Conservation (phyloP, 2,888 invertebrate species). For the Oegoconia quadripuncta region DNA sequence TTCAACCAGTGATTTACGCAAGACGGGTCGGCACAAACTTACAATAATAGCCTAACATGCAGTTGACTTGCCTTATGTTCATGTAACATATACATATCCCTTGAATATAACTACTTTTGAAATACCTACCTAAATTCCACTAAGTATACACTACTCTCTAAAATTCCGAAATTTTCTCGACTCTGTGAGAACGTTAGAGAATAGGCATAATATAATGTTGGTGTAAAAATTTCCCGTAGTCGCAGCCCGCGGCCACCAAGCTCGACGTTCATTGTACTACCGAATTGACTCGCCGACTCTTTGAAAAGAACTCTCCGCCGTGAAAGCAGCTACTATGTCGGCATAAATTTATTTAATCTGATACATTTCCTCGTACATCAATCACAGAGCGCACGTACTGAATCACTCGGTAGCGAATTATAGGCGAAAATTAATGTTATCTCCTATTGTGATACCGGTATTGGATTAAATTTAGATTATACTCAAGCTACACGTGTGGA, state of each 20-base stretch:
- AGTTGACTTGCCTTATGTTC: too few species aligned
- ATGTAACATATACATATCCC: too few species aligned
- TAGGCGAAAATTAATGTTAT: slow-evolving; percentile 36
- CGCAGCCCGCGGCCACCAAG: slow-evolving; percentile 33
- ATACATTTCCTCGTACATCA: slow-evolving; percentile 61
- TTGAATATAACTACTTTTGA: too few species aligned
- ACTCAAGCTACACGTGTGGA: slow-evolving; percentile 10
- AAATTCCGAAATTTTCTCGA: neutral
- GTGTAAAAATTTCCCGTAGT: neutral
- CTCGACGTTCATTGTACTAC: slow-evolving; percentile 56
- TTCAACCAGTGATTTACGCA: too few species aligned
- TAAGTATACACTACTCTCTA: too few species aligned
- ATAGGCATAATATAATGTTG: slow-evolving; percentile 17
- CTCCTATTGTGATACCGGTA: slow-evolving; percentile 21
- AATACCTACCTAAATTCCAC: too few species aligned
- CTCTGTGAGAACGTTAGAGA: slow-evolving; percentile 1
- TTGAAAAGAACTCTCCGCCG: slow-evolving; percentile 56
- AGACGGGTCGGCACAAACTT: too few species aligned
- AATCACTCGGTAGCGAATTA: slow-evolving; percentile 37
- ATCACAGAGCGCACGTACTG: slow-evolving; percentile 44
- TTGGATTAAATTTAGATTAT: slow-evolving; percentile 21
- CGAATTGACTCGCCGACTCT: slow-evolving; percentile 58
- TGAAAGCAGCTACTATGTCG: slow-evolving; percentile 58
- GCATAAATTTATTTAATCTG: slow-evolving; percentile 63
- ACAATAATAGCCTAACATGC: too few species aligned